Conservation (phyloP, 2,113 vertebrate species). For the Tragulus kanchil region DNA sequence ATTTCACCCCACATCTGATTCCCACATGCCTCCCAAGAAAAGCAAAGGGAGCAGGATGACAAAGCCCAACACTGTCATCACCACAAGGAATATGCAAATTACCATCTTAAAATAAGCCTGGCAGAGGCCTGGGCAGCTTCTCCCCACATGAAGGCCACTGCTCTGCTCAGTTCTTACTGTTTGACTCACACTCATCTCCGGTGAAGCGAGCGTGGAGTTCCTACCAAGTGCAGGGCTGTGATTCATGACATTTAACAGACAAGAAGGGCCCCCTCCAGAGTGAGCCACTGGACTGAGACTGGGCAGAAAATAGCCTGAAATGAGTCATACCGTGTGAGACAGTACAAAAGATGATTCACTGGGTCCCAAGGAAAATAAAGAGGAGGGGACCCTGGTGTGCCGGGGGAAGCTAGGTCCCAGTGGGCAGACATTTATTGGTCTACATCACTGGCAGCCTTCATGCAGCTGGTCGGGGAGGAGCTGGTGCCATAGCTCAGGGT, state of each 20-base stretch:
- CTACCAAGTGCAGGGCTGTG: not conserved
- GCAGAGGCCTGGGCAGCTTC: not conserved
- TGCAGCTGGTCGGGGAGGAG: not conserved
- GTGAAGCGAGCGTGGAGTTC: not conserved
- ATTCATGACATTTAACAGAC: conserved; percentile 58
- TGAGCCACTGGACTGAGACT: not conserved
- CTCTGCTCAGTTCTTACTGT: not conserved
- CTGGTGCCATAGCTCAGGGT: not conserved
- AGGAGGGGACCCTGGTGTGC: not conserved
- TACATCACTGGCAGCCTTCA: not conserved
- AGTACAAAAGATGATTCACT: conserved; percentile 66
- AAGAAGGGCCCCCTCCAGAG: not conserved
- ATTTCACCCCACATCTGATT: not conserved
- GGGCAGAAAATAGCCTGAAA: conserved; percentile 65
- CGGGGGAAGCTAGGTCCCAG: not conserved
- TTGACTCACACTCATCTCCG: not conserved
- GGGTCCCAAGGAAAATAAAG: conserved; percentile 16
- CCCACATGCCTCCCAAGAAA: conserved; percentile 46
- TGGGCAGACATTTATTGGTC: not conserved
- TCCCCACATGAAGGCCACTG: not conserved
- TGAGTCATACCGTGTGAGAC: conserved; percentile 44
- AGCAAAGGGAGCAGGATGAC: conserved; percentile 45
- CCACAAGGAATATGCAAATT: conserved; percentile 36
- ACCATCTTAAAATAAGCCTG: conserved; percentile 8
- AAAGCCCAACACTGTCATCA: not conserved